Evolutionary conservation across 2,888 invertebrate genomes (phyloP).

Genomic region (Pristionchus entomophagus): DNA sequence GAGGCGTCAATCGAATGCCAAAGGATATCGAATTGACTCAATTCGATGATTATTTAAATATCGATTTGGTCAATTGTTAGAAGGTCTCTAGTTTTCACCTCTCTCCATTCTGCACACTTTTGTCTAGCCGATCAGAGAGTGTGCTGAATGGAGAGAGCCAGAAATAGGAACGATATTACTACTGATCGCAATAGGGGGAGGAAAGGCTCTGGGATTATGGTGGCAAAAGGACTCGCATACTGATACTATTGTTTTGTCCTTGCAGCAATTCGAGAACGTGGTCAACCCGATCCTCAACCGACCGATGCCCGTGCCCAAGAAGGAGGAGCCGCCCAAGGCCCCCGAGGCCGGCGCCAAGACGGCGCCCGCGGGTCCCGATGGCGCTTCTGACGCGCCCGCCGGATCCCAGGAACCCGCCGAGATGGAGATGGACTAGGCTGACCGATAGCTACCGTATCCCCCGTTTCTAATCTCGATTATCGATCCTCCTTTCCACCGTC

Average conservation of each 20-base stretch:
- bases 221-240: background rate
- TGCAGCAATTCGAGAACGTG: slow-evolving; percentile 80
- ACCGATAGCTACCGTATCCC: background rate
- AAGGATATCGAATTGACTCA: too few species aligned
- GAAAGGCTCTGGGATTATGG: background rate
- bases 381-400: background rate
- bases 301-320: slow-evolving; percentile 90
- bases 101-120: too few species aligned
- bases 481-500: too few species aligned
- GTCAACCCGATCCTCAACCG: slow-evolving; percentile 87
- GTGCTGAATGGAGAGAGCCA: too few species aligned
- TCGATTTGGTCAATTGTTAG: too few species aligned
- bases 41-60: too few species aligned
- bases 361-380: background rate
- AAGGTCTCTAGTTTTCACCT: too few species aligned
- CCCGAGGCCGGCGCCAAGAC: background rate
- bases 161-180: too few species aligned
- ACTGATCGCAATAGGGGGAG: background rate
- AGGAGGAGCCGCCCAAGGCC: slow-evolving; percentile 77
- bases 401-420: background rate
- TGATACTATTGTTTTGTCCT: background rate
- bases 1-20: too few species aligned
- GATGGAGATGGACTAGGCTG: slow-evolving; percentile 26
- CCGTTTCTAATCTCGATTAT: too few species aligned
- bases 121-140: too few species aligned